A percentile compares a stretch with the other conserved stretches of the same genome.
Evolutionary conservation across 2,888 invertebrate species (phyloP).

Genomic region (Melolontha melolontha): DNA sequence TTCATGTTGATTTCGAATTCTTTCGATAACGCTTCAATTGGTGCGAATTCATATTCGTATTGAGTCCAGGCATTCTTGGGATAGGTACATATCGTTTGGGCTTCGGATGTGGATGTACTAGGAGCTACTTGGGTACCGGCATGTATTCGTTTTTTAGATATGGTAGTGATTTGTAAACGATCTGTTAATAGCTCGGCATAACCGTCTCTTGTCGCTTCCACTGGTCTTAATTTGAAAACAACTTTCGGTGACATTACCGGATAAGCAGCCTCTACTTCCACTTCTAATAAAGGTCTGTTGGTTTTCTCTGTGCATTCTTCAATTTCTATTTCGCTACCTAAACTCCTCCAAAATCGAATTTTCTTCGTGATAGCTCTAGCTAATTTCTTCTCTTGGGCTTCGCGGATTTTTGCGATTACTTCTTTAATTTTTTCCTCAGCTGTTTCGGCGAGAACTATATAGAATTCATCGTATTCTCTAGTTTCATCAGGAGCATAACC

Average conservation of each 20-base stretch:
- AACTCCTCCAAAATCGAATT: constrained; percentile 69
- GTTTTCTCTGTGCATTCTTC: constrained; percentile 68
- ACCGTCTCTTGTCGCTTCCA: constrained; percentile 74
- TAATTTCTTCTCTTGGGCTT: constrained; percentile 63
- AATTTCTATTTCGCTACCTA: constrained; percentile 77
- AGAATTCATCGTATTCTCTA: constrained; percentile 75
- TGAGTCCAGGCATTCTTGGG: constrained; percentile 79
- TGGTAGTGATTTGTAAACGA: constrained; percentile 70
- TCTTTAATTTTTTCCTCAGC: constrained; percentile 68
- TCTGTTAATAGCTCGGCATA: constrained; percentile 75
- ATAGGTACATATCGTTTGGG: constrained; percentile 77
- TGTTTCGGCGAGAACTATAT: constrained; percentile 72
- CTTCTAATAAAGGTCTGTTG: constrained; percentile 72
- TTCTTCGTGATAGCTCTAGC: constrained; percentile 52
- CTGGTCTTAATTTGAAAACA: constrained; percentile 69
- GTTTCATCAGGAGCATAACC: constrained; percentile 77
- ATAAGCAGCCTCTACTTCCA: constrained; percentile 76
- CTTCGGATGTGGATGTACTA: constrained; percentile 61
- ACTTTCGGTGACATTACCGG: constrained; percentile 64
- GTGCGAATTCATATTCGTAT: constrained; percentile 65
- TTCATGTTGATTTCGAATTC: constrained; percentile 57
- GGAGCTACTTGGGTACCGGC: constrained; percentile 72
- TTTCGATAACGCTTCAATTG: constrained; percentile 52
- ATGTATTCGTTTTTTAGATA: constrained; percentile 71
- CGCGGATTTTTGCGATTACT: constrained; percentile 70